A percentile compares a stretch with the other conserved stretches of the same genome.
These are phyloP conservation scores for Periophthalmus magnuspinnatus DNA, from an alignment of 2,797 vertebrate genomes.

Conservation along the genomic window DNA sequence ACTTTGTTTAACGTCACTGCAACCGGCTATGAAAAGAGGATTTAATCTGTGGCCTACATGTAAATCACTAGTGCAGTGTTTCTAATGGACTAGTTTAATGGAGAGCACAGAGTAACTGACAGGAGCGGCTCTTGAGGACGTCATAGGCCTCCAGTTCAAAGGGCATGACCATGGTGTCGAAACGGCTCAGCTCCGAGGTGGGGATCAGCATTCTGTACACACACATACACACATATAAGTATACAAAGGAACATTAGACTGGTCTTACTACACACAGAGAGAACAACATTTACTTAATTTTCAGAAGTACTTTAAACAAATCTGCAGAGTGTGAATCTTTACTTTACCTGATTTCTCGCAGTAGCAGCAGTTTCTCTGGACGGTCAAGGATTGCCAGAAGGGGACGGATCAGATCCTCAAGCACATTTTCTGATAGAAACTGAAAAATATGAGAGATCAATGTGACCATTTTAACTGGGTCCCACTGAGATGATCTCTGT, in stretches of 20 bases:
- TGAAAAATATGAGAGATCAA: conserved; percentile 39
- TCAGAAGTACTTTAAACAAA: not conserved
- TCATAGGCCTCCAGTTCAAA: conserved; percentile 92
- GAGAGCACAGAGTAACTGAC: conserved; percentile 63
- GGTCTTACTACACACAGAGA: not conserved
- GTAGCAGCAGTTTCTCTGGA: conserved; percentile 90
- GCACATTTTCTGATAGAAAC: conserved; percentile 84
- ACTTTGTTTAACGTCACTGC: no score
- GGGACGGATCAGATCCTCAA: conserved; percentile 91
- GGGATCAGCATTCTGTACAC: conserved; percentile 80
- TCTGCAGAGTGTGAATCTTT: not conserved
- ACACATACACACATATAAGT: conserved; percentile 1
- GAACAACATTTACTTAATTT: not conserved
- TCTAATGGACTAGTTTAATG: not conserved
- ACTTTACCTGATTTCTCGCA: conserved; percentile 89
- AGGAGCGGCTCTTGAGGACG: conserved; percentile 87
- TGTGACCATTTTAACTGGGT: not conserved
- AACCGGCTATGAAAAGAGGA: no score
- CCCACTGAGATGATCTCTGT: not conserved
- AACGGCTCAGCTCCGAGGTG: conserved; percentile 83
- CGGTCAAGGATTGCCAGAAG: conserved; percentile 91
- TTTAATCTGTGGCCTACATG: no score
- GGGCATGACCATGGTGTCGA: conserved; percentile 94
- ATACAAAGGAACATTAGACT: not conserved
- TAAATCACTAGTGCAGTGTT: not conserved